phyloP scores from a whole-genome alignment of 2,113 vertebrate genomes.

The Physeter macrocephalus region DNA sequence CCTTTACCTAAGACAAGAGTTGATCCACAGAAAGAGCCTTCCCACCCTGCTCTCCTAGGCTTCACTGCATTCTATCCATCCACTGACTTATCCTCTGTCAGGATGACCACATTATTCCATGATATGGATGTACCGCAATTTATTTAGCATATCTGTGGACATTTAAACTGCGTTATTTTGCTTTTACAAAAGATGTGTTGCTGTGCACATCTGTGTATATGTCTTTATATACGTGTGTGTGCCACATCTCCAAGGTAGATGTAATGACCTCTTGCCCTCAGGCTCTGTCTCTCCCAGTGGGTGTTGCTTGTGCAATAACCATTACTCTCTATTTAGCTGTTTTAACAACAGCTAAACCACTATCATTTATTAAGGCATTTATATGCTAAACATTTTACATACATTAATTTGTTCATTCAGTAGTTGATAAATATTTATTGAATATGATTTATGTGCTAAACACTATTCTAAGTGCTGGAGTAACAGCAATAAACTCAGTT shows the following conservation, averaged over 20 bases:
- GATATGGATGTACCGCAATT: neutral
- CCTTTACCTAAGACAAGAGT: too few species aligned
- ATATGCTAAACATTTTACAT: neutral
- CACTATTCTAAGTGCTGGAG: neutral
- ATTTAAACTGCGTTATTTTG: neutral
- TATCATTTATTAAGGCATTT: neutral
- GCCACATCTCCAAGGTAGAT: neutral
- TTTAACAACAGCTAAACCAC: neutral
- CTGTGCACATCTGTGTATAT: neutral
- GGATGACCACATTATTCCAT: neutral
- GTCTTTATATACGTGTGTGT: rapidly evolving
- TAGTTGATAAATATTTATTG: conserved; percentile 14
- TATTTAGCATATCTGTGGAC: neutral
- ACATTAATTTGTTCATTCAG: neutral
- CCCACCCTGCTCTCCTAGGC: neutral
- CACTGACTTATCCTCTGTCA: neutral
- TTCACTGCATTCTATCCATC: too few species aligned
- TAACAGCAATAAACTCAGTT: neutral
- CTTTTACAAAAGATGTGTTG: neutral
- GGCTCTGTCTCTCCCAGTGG: neutral
- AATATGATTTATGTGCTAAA: neutral
- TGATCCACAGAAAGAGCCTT: too few species aligned
- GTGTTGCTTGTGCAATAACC: neutral
- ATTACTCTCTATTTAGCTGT: neutral
- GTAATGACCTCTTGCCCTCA: neutral